Percentiles rank a stretch among this genome's conserved stretches.
Evolutionary conservation across 2,113 vertebrate species (phyloP).

Genomic region (Grammomys dolichurus): DNA sequence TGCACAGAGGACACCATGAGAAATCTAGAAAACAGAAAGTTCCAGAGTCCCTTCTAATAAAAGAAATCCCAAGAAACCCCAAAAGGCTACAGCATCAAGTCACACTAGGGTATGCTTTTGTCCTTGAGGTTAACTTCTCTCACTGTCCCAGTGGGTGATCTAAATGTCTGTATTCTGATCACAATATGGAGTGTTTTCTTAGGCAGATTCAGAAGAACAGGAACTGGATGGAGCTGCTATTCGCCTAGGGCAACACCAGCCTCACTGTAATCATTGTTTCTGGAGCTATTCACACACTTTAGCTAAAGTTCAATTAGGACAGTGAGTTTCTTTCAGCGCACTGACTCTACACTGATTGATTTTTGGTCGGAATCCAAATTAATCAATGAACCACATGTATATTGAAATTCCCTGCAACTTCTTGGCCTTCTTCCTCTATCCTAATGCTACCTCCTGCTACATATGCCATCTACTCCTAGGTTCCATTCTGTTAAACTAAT

Average conservation of each 20-base stretch:
- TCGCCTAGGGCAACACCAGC: conserved; percentile 12
- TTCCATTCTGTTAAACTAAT: conserved; percentile 64
- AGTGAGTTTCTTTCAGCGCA: conserved; percentile 47
- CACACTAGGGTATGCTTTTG: background rate
- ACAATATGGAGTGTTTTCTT: conserved; percentile 31
- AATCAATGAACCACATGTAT: conserved; percentile 36
- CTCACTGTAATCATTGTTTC: conserved; percentile 27
- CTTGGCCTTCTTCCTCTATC: background rate
- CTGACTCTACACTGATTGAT: conserved; percentile 35
- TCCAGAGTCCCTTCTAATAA: background rate
- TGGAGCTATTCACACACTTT: conserved; percentile 24
- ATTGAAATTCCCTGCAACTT: conserved; percentile 56
- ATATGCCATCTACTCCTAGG: background rate
- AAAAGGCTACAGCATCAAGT: background rate
- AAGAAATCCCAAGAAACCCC: background rate
- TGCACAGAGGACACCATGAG: background rate
- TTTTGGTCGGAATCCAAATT: conserved; percentile 62
- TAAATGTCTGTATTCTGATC: conserved; percentile 52
- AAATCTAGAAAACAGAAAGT: conserved; percentile 20
- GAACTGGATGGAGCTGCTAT: background rate
- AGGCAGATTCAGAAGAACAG: background rate
- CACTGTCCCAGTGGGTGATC: background rate
- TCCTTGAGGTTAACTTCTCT: conserved; percentile 1
- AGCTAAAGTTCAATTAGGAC: conserved; percentile 54
- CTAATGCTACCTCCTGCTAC: conserved; percentile 32